phyloP scores from a whole-genome alignment of 2,888 invertebrate species.

The Hypsopygia costalis region DNA sequence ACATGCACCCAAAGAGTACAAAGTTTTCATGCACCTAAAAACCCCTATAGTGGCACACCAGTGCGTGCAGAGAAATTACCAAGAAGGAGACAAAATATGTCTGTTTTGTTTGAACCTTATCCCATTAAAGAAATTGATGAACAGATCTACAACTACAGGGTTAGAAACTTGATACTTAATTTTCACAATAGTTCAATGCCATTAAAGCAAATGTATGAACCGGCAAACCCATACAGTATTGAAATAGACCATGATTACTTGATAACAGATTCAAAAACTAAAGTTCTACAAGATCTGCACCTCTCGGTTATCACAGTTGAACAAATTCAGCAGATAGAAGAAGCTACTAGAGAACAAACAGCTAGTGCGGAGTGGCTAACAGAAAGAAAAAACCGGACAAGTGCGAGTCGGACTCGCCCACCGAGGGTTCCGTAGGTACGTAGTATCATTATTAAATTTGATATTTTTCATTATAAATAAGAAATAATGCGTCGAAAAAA shows the following conservation, averaged over 20 bases:
- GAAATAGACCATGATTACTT: background rate
- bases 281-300: background rate
- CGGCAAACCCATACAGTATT: background rate
- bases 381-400: background rate
- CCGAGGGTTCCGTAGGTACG: too few relatives aligned
- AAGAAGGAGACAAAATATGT: background rate
- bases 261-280: background rate
- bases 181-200: background rate
- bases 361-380: background rate
- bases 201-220: background rate
- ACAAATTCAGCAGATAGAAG: background rate
- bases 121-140: background rate
- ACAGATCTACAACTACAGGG: background rate
- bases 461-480: too few relatives aligned
- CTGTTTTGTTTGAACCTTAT: background rate
- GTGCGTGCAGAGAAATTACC: background rate
- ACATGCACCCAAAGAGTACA: background rate
- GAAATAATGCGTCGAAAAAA: too few relatives aligned
- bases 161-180: background rate
- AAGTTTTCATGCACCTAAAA: background rate
- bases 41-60: background rate
- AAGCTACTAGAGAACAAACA: background rate
- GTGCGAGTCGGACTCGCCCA: too few relatives aligned
- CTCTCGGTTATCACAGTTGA: background rate
- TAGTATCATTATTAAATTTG: too few relatives aligned